Evolutionary conservation across 2,888 invertebrate genomes (phyloP), one percentile per base, ranked within the genome.

Genomic region (Xanthia icteritia): DNA sequence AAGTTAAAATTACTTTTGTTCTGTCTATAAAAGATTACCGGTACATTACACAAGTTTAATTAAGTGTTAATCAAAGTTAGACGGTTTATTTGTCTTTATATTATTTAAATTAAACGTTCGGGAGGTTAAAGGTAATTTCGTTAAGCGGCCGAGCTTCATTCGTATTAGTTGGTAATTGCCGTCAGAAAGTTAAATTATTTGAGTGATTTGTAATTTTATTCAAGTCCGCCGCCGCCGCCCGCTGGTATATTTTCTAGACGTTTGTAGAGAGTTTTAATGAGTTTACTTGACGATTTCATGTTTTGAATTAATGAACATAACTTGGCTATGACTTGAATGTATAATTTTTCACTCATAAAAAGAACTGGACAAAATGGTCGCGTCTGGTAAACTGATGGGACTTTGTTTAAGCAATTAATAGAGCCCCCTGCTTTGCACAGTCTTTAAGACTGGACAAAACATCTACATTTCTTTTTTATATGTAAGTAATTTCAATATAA

Each of bases 151-250:
- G 77, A 70, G 83, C 61, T 75, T 79, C 69, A 75, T 81, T 74
- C 68, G 77, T 79, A 84, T 88, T 84, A 87, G 58, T 66, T 73
- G 79, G 77, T 85, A 86, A 88, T 87, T 86, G 79, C 78, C 70
- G 76, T 82, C 73, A 77, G 76, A 82, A 85, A 87, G 83, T 88
- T 86, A 79, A 84, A 85, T 85, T 81, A 86, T 84, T 76, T 79
- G 61, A 71, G 66, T 73, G 80, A 85, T 86, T 88, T 86, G 75
- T 67, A 73, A 77, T 79, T 70, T 73, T 77, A 81, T 81, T 86
- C 51, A 80, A 85, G 67, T 61, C 54, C 42, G 67, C 11, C 11
- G 48, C 17, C n/a, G 60, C 5, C 51, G 27, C 42, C 66, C 77
- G 31, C 54, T 73, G 76, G 48, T 64, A 54, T 54, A 54, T 58